Percentiles rank a stretch among this genome's conserved stretches.
Conservation (phyloP, 1,140 invertebrate species). For the Phthorimaea operculella region DNA sequence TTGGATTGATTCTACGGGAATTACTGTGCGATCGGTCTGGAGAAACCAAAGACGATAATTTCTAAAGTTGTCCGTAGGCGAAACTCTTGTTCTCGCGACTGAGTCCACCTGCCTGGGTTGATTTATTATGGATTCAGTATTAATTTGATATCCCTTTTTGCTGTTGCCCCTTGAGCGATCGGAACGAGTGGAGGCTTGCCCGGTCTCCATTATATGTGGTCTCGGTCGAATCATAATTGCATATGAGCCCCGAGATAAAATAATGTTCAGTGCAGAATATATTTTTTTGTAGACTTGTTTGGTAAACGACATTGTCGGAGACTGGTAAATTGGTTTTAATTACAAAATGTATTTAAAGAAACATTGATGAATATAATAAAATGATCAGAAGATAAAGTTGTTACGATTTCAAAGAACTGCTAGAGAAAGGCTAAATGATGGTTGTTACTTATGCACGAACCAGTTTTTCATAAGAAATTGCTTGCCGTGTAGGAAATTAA, state of each 20-base stretch:
- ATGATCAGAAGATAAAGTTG: background rate
- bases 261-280: slow-evolving; percentile 28
- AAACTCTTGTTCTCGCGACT: slow-evolving; percentile 50
- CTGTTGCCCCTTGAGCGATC: slow-evolving; percentile 60
- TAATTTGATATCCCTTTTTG: slow-evolving; percentile 67
- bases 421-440: slow-evolving; percentile 6
- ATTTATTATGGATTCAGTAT: slow-evolving; percentile 68
- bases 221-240: slow-evolving; percentile 60
- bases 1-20: background rate
- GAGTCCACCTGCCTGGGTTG: slow-evolving; percentile 61
- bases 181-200: slow-evolving; percentile 45
- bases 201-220: slow-evolving; percentile 59
- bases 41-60: slow-evolving; percentile 51
- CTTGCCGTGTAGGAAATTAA: slow-evolving; percentile 28
- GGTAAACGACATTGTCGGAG: background rate
- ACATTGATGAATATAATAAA: background rate
- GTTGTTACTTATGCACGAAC: slow-evolving; percentile 13
- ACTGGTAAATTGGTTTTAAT: background rate
- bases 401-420: slow-evolving; percentile 12
- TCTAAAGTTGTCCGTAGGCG: slow-evolving; percentile 58
- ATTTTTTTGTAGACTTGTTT: background rate
- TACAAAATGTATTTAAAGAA: background rate
- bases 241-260: slow-evolving; percentile 52
- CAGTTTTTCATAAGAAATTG: slow-evolving; percentile 35
- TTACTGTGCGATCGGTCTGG: slow-evolving; percentile 23